These are phyloP conservation scores for Sebastes diploproa DNA, from an alignment of 2,797 vertebrate genomes.

Conservation along the genomic window DNA sequence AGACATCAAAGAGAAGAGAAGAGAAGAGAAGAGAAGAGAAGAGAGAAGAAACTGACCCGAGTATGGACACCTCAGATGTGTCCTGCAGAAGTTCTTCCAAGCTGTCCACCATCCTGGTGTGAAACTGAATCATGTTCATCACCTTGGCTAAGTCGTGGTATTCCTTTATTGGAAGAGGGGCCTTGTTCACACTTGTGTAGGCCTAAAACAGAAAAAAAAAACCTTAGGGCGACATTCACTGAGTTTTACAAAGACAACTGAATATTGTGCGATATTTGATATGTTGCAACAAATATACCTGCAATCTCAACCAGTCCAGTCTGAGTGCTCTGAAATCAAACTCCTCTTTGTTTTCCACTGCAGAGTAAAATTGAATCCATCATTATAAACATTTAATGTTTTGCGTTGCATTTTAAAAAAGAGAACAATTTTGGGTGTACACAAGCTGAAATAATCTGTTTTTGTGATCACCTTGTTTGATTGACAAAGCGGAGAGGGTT, in stretches of 20 bases:
- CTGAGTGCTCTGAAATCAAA: conserved; percentile 89
- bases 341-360: conserved; percentile 87
- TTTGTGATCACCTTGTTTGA: conserved; percentile 86
- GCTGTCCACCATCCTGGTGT: conserved; percentile 89
- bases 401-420: not conserved
- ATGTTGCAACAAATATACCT: conserved; percentile 77
- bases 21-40: not conserved
- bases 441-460: not conserved
- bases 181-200: conserved; percentile 90
- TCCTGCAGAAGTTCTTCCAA: conserved; percentile 86
- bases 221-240: not conserved
- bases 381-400: not conserved
- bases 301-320: conserved; percentile 93
- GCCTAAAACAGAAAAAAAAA: conserved; percentile 73
- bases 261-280: not conserved
- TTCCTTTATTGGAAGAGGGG: conserved; percentile 83
- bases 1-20: not conserved
- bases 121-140: conserved; percentile 93
- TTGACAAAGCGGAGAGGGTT: conserved; percentile 84
- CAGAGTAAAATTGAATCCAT: not conserved
- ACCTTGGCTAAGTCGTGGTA: conserved; percentile 86
- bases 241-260: not conserved
- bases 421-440: not conserved
- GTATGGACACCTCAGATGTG: conserved; percentile 86
- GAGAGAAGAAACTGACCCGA: conserved; percentile 82